Base-by-base conservation (phyloP, 1,140 invertebrate genomes). In the Bicyclus anynana region DNA sequence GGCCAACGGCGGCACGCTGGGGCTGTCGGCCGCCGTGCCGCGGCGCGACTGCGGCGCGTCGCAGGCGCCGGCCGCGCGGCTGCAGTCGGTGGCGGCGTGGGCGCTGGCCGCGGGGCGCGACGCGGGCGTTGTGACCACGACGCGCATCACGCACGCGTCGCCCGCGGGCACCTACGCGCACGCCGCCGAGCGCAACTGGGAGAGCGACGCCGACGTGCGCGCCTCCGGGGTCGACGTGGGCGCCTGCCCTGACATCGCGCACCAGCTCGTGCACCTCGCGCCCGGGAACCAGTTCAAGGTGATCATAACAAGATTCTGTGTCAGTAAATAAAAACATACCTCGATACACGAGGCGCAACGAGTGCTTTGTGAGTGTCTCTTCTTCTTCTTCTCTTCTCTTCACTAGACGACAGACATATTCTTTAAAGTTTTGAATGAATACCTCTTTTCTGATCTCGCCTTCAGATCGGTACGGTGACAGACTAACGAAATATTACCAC, bases 111-210 rank as follows among this genome's bases (percentile, higher is more conserved):
- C 90, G 21, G 94, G 93, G 2, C 94, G 94, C 72, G 91, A 91
- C 21, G 79, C 69, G 0, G 79, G 94, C 65, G 74, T 95, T 5
- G 94, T 96, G 13, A 96, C 95, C 0, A 95, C 93, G 3, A 94
- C 95, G 0, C 89, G 94, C 20, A 89, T 96, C 1, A 96, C 94
- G 0, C 94, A 96, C 72, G 95, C 95, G 7, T 95, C 95, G 0
- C 95, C 95, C 0, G 91, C 94, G 0, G 90, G 90, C 5, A 84
- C 90, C 2, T 98, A 95, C 81, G 95, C 96, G 0, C 92, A 94
- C 64, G 90, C 91, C 0, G 90, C 94, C 0, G 88, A 93, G 63
- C 90, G 95, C 14, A 90, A 94, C 61, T 97, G 95, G 95, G 95
- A 97, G 84, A 91, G 90, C 66, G 93, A 96, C 71, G 87, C 81